These are phyloP conservation scores for Notarius lentiginosus DNA, from an alignment of 2,113 vertebrate species.

Conservation along the genomic window DNA sequence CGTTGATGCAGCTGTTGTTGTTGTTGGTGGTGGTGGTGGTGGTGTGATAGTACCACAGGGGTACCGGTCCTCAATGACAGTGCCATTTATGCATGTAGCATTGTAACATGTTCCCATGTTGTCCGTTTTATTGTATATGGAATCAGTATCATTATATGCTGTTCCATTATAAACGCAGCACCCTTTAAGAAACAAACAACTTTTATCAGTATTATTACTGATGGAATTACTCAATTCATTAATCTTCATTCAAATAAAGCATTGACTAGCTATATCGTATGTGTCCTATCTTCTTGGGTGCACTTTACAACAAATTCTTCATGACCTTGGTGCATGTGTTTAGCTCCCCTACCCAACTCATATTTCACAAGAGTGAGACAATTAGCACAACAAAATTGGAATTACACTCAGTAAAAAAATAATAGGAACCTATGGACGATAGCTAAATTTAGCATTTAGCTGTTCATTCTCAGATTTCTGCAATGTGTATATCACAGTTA, in stretches of 20 bases:
- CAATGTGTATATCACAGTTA: background rate
- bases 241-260: too few species aligned
- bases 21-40: background rate
- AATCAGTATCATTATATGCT: constrained; percentile 57
- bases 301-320: background rate
- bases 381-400: background rate
- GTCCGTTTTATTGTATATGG: constrained; percentile 67
- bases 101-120: constrained; percentile 68
- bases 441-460: background rate
- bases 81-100: constrained; percentile 64
- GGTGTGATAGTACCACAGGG: constrained; percentile 26
- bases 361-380: background rate
- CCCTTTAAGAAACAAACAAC: constrained; percentile 33
- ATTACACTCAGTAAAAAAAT: background rate
- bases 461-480: background rate
- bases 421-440: background rate
- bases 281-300: background rate
- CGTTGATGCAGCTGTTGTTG: background rate
- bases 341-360: background rate
- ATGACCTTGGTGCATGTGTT: background rate
- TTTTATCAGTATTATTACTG: background rate
- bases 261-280: background rate
- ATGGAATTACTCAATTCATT: too few species aligned
- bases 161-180: constrained; percentile 63
- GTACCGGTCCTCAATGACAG: constrained; percentile 50